Base-by-base conservation (phyloP, 2,797 vertebrate genomes). In the Lophius americanus region DNA sequence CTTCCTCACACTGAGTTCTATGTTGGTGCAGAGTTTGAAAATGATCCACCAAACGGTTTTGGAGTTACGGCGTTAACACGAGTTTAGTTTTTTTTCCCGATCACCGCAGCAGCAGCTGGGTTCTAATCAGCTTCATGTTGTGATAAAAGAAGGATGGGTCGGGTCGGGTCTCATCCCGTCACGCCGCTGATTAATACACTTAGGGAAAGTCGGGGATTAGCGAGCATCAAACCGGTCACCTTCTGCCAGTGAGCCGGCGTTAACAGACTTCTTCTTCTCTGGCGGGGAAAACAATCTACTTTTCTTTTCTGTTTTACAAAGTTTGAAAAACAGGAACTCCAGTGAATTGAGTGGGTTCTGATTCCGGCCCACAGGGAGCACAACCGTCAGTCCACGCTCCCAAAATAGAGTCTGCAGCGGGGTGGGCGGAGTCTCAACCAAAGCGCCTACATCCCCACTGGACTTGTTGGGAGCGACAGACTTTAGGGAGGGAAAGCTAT, bases 321-420 rank as follows among this genome's bases (percentile, higher is more conserved):
- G 51, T 83, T 60, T 70, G 38, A 55, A 49, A 54, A 5, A 46
- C 37, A 47, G 42, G 32, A 79, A 64, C 60, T 78, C 78, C 6
- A 59, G 62, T 58, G 63, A 62, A 81, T 68, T 69, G 77, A 69
- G 70, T 47, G 78, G 42, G 75, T 69, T 61, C 49, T 70, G 57
- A 47, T 65, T 2, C 69, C 10, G 9, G 71, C 68, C 70, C 74
- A 75, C 69, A 71, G 62, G 70, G 73, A 77, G 76, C 43, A 13
- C 48, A 64, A 48, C 60, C 76, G 79, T 85, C 81, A 73, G 76
- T 85, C 72, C 79, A 64, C 39, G 0, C 51, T 77, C 84, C 85
- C 75, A 81, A 87, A 90, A 91, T 89, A 90, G 88, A 80, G 58
- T 67, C 76, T 75, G 89, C 84, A 83, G 74, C 79, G 55, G 75